These are phyloP conservation scores for Chelonia mydas DNA, from an alignment of 2,797 vertebrate species.

Conservation along the genomic window DNA sequence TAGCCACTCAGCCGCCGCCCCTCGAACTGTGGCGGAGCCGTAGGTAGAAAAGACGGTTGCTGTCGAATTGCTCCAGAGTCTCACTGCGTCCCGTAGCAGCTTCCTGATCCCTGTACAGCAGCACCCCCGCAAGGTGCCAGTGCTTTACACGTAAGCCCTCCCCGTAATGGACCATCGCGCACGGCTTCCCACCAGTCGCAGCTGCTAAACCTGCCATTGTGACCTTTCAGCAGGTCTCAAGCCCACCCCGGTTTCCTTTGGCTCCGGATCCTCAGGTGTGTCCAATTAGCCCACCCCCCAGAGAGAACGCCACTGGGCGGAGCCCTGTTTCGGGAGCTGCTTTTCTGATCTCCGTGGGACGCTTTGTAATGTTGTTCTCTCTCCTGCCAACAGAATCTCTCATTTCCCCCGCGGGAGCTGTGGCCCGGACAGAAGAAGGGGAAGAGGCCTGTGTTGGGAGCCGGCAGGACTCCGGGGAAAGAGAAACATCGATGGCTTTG, in stretches of 20 bases:
- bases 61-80: neutral
- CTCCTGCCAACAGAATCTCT: conserved; percentile 44
- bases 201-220: neutral
- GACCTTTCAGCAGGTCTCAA: neutral
- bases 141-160: neutral
- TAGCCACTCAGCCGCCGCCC: neutral
- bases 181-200: neutral
- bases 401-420: conserved; percentile 62
- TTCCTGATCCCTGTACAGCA: accelerated
- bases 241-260: neutral
- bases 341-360: neutral
- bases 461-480: conserved; percentile 64
- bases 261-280: neutral
- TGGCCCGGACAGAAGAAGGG: conserved; percentile 67
- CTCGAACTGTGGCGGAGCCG: neutral
- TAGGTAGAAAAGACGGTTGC: neutral
- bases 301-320: neutral
- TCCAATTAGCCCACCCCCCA: neutral
- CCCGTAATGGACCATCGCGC: neutral
- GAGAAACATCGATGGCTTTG: conserved; percentile 61
- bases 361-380: neutral
- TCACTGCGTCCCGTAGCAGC: neutral
- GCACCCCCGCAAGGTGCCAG: neutral
- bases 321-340: neutral
- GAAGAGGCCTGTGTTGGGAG: conserved; percentile 66